Base-by-base conservation (phyloP, 2,888 invertebrate species). In the Pandemis heparana region DNA sequence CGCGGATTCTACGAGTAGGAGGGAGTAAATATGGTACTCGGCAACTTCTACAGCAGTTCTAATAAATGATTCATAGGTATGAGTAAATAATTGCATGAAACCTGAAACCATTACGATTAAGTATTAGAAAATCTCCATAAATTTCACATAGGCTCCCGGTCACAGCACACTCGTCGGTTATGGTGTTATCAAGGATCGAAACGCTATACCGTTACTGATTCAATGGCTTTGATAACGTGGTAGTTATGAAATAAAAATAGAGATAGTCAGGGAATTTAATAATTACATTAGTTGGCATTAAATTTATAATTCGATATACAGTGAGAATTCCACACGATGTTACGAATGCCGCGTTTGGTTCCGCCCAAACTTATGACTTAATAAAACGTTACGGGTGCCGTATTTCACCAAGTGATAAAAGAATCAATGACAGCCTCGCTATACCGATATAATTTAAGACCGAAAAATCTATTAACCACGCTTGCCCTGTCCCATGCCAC, bases 291-390 rank as follows among this genome's bases (percentile, higher is more conserved):
- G 76, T 80, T 77, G 74, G 80, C 78, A 79, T 81, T 77, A 78
- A 82, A 83, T 82, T 82, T 76, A 77, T 83, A 84, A 86, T 86
- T 80, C 84, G 83, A 80, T 84, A 77, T 83, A 77, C 71, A 82
- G 83, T 83, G 80, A 80, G 83, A 79, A 86, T 83, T 81, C 78
- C 83, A 81, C 83, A 86, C 86, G 82, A 60, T 85, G 85, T 80
- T 82, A 84, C 81, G 77, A 78, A 78, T 77, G 76, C 80, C 76
- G 75, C 80, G 76, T 88, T 92, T 90, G 89, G 92, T 92, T 91
- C 88, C 90, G 80, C 84, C 80, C 77, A 80, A 90, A 90, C 84
- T 91, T 89, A 93, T 89, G 87, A 87, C 90, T 89, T 89, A 85
- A 91, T 92, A 90, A 89, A 92, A 91, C 79, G 80, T 82, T 82